A percentile compares a stretch with the other conserved stretches of the same genome.
Evolutionary conservation across 2,113 vertebrate genomes (phyloP).

Genomic region (Grus americana): DNA sequence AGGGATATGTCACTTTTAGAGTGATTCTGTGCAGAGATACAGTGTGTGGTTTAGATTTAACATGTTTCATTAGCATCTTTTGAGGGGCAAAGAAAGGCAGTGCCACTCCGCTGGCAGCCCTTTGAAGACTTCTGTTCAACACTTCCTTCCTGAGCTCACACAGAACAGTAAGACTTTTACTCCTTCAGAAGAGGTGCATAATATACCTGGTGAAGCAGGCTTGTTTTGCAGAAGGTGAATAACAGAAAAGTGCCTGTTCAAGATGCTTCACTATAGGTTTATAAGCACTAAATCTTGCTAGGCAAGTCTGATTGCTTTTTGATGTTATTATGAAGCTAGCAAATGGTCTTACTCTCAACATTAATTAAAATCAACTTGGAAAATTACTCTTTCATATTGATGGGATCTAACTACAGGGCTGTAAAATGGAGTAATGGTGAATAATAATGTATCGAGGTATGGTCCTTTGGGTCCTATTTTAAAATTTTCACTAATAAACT

Average conservation of each 20-base stretch:
- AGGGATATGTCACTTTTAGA: neutral
- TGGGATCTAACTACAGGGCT: neutral
- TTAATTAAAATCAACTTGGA: conserved; percentile 30
- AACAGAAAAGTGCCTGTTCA: neutral
- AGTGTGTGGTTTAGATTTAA: neutral
- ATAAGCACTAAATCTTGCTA: neutral
- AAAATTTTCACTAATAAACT: neutral
- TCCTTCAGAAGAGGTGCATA: neutral
- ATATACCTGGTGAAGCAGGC: neutral
- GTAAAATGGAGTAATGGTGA: neutral
- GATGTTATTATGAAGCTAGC: neutral
- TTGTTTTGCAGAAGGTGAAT: neutral
- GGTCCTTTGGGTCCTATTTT: neutral
- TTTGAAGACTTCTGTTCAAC: neutral
- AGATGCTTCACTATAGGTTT: neutral
- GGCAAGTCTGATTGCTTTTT: neutral
- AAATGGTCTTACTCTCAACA: neutral
- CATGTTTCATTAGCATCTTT: neutral
- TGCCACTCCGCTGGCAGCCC: neutral
- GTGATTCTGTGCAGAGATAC: neutral
- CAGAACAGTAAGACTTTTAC: neutral
- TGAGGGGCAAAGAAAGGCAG: neutral
- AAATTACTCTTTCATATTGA: neutral
- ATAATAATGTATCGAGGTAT: neutral
- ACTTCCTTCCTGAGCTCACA: neutral